Percentiles rank a stretch among this genome's conserved stretches.
These are phyloP conservation scores for Clinocottus analis DNA, from an alignment of 2,113 vertebrate genomes.

Conservation along the genomic window DNA sequence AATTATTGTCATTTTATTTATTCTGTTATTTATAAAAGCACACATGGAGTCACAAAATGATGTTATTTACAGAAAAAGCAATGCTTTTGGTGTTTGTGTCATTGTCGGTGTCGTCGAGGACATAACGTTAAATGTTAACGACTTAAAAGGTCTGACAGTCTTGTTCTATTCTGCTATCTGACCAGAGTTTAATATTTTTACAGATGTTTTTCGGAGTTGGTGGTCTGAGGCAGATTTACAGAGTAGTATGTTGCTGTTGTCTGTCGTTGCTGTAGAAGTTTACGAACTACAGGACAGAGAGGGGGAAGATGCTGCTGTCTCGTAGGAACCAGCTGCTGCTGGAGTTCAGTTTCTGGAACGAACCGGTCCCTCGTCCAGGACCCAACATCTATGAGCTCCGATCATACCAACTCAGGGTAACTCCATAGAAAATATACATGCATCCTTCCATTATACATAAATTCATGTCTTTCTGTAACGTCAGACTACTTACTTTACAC, in stretches of 20 bases:
- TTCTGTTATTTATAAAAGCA: too few species aligned
- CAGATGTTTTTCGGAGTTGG: background rate
- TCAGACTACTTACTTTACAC: constrained; percentile 1
- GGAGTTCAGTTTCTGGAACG: constrained; percentile 99
- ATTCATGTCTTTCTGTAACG: background rate
- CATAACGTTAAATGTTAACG: too few species aligned
- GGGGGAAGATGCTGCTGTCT: constrained; percentile 95
- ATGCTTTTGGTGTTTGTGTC: too few species aligned
- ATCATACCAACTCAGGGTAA: constrained; percentile 95
- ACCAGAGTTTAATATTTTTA: background rate
- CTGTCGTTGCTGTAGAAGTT: constrained; percentile 85
- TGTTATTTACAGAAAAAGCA: too few species aligned
- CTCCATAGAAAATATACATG: background rate
- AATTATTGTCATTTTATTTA: too few species aligned
- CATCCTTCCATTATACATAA: background rate
- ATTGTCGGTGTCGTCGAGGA: too few species aligned
- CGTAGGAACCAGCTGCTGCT: constrained; percentile 94
- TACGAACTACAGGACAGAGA: constrained; percentile 88
- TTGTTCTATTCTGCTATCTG: too few species aligned
- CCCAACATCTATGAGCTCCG: constrained; percentile 97
- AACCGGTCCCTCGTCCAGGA: constrained; percentile 90
- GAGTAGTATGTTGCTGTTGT: background rate
- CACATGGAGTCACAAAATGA: too few species aligned
- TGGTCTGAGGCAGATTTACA: background rate
- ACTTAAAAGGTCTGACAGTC: too few species aligned